Base-by-base conservation (phyloP, 2,888 invertebrate species). In the Sesia apiformis region DNA sequence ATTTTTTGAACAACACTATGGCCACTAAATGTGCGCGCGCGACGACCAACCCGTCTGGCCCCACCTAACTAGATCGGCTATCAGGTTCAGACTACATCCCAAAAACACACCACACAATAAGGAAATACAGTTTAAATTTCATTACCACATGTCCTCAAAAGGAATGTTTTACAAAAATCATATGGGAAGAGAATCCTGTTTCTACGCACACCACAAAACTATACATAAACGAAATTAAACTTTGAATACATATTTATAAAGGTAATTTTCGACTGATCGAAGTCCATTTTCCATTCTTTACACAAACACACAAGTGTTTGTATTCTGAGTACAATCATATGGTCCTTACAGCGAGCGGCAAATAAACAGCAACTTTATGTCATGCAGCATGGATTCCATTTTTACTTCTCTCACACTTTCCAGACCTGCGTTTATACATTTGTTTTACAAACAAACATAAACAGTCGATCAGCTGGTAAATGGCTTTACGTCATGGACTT, bases 151-250 rank as follows among this genome's bases (percentile, higher is more conserved):
- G 38, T 8, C 38, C 60, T 54, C 62, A 65, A 71, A 74, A 70
- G 83, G 82, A 84, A 84, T 85, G 82, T 75, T 74, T 80, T 75
- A 84, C 83, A 81, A 78, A 83, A 83, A 84, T 84, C 84, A 84
- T 85, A 84, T 85, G 84, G 83, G 83, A 81, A 78, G 72, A 72
- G 64, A 80, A 84, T 84, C 84, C 82, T 78, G 84, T 84, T 84
- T 75, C 65, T 60, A 70, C 70, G 59, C 70, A 72, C 72, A 74
- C 65, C 57, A 39, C 52, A 23, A 23, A 23, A 23, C 23, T 23
- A 23, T 23, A 23, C 23, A 23, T 23, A 23, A 23, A 23, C 23
- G 23, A 23, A 23, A 23, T 1, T 23, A 23, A 23, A 23, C 23
- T 23, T 23, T 23, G 23, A 1, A 23, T 2, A 2, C 23, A 23